A percentile compares a stretch with the other conserved stretches of the same genome.
phyloP scores from a whole-genome alignment of 2,888 invertebrate species.

The Hemaris fuciformis region DNA sequence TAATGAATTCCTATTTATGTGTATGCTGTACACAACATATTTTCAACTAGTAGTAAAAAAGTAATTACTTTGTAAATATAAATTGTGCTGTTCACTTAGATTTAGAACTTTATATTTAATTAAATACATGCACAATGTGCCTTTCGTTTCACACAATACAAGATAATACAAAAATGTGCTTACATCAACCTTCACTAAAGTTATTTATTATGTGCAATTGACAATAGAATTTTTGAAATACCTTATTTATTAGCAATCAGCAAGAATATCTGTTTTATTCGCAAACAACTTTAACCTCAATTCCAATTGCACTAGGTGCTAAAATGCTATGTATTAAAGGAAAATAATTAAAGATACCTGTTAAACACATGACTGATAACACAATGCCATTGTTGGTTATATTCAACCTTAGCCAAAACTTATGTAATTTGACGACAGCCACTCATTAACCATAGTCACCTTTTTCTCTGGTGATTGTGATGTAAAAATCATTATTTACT shows the following conservation, averaged over 20 bases:
- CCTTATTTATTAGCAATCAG: not conserved
- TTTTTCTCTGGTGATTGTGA: not conserved
- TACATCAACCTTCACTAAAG: not conserved
- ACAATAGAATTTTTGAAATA: conserved; percentile 6
- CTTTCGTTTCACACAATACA: not conserved
- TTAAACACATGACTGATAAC: not conserved
- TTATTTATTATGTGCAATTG: not conserved
- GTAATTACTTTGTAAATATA: no score
- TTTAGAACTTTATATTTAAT: no score
- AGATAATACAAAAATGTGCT: not conserved
- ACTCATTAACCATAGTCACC: not conserved
- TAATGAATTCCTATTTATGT: no score
- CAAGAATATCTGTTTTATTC: not conserved
- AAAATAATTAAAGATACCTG: conserved; percentile 1
- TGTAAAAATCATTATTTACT: no score
- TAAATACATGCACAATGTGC: no score
- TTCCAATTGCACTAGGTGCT: not conserved
- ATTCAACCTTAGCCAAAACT: not conserved
- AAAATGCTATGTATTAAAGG: not conserved
- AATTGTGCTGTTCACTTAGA: no score
- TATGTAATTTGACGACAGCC: no score
- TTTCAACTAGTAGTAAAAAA: no score
- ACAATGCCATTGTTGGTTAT: not conserved
- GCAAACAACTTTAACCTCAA: not conserved
- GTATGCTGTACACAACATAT: no score